A percentile compares a stretch with the other conserved stretches of the same genome.
These are phyloP conservation scores for Cheilosia urbana DNA, from an alignment of 2,888 invertebrate genomes.

Conservation along the genomic window DNA sequence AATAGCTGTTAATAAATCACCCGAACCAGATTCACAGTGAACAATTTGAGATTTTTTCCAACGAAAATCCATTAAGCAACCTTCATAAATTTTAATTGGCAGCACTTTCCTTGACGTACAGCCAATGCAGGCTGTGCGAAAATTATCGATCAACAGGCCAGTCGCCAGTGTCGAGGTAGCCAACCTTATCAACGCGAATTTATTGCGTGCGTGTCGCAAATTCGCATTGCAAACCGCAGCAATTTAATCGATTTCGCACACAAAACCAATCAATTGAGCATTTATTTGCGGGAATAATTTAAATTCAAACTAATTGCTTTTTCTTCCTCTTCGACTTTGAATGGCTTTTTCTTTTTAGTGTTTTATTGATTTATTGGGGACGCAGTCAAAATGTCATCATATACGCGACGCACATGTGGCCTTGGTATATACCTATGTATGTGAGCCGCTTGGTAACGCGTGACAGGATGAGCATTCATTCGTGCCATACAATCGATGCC, in stretches of 20 bases:
- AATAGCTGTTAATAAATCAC: no score
- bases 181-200: slow-evolving; percentile 20
- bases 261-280: slow-evolving; percentile 56
- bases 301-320: slow-evolving; percentile 59
- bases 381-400: slow-evolving; percentile 49
- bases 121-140: slow-evolving; percentile 5
- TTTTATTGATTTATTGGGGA: slow-evolving; percentile 58
- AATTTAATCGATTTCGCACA: slow-evolving; percentile 52
- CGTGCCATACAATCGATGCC: slow-evolving; percentile 52
- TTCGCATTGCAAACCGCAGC: slow-evolving; percentile 21
- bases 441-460: slow-evolving; percentile 26
- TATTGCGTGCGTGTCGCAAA: slow-evolving; percentile 28
- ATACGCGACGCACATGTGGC: slow-evolving; percentile 53
- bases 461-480: slow-evolving; percentile 47
- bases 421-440: slow-evolving; percentile 38
- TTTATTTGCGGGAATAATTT: slow-evolving; percentile 38
- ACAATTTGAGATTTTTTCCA: neutral
- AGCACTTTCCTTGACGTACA: slow-evolving; percentile 17
- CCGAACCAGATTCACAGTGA: no score
- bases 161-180: slow-evolving; percentile 8
- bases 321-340: slow-evolving; percentile 43
- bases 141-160: slow-evolving; percentile 23
- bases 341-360: neutral
- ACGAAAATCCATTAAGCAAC: neutral
- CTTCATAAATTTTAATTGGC: slow-evolving; percentile 15